Percentiles rank a stretch among this genome's conserved stretches.
phyloP scores from a whole-genome alignment of 2,113 vertebrate species.

The Anhinga rufa region DNA sequence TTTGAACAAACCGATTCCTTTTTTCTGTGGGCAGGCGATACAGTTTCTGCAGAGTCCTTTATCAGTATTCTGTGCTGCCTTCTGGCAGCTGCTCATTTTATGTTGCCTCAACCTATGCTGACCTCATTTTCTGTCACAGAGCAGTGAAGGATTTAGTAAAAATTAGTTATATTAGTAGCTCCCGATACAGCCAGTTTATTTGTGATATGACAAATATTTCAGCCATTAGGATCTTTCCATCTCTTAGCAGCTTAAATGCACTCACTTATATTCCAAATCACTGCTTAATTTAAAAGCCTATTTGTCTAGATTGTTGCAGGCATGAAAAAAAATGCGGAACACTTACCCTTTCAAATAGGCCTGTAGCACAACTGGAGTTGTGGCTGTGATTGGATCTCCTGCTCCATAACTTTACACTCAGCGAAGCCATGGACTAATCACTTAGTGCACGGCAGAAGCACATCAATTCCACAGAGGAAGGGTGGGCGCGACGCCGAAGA shows the following conservation, averaged over 20 bases:
- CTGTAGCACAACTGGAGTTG: slow-evolving; percentile 37
- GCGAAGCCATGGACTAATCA: slow-evolving; percentile 40
- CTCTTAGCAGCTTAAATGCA: slow-evolving; percentile 97
- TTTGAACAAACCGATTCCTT: slow-evolving; percentile 59
- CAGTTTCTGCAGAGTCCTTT: slow-evolving; percentile 51
- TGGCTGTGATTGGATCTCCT: slow-evolving; percentile 59
- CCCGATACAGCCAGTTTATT: slow-evolving; percentile 84
- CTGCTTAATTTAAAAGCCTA: slow-evolving; percentile 86
- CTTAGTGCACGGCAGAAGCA: background rate
- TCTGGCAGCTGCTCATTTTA: slow-evolving; percentile 91
- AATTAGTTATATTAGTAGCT: slow-evolving; percentile 97
- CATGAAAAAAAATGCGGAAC: slow-evolving; percentile 23
- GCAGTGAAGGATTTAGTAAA: slow-evolving; percentile 85
- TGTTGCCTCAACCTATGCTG: slow-evolving; percentile 88
- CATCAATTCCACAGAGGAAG: background rate
- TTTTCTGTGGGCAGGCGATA: slow-evolving; percentile 17
- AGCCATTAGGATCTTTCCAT: slow-evolving; percentile 96
- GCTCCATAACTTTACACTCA: slow-evolving; percentile 37
- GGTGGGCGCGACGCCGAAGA: background rate
- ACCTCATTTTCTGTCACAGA: slow-evolving; percentile 91
- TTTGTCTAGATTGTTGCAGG: slow-evolving; percentile 75
- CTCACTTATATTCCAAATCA: slow-evolving; percentile 99
- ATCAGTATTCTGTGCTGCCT: slow-evolving; percentile 78
- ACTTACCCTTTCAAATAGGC: background rate
- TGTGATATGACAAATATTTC: slow-evolving; percentile 99